phyloP scores from a whole-genome alignment of 2,797 vertebrate genomes.

The Danio albolineatus region DNA sequence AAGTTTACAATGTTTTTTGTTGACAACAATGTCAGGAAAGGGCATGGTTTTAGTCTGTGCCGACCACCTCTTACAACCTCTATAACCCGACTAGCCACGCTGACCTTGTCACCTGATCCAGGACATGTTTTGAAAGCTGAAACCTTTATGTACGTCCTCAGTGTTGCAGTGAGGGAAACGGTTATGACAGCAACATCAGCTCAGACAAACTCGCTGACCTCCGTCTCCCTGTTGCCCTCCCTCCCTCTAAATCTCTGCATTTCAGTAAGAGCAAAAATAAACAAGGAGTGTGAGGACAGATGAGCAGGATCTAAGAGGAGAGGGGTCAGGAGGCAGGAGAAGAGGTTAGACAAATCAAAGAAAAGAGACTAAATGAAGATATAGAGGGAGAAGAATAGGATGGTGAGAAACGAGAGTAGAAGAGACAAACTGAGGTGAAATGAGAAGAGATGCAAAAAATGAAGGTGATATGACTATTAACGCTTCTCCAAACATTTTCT shows the following conservation, averaged over 20 bases:
- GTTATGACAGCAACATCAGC: slow-evolving; percentile 51
- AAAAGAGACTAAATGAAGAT: not conserved
- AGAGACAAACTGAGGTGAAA: not conserved
- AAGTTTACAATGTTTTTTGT: slow-evolving; percentile 13
- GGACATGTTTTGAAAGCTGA: slow-evolving; percentile 56
- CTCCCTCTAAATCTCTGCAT: slow-evolving; percentile 38
- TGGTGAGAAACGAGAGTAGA: not conserved
- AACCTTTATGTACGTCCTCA: slow-evolving; percentile 52
- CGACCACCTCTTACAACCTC: slow-evolving; percentile 27
- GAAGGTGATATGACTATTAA: not conserved
- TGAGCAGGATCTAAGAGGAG: not conserved
- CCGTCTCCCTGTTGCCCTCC: slow-evolving; percentile 19
- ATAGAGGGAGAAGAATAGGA: not conserved
- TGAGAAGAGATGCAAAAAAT: not conserved
- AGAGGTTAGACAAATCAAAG: not conserved
- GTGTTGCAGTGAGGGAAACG: slow-evolving; percentile 49
- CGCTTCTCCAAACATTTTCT: no score
- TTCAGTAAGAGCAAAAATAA: slow-evolving; percentile 42
- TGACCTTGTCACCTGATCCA: slow-evolving; percentile 52
- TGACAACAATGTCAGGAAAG: slow-evolving; percentile 31
- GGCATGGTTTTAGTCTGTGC: not conserved
- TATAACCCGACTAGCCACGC: slow-evolving; percentile 27
- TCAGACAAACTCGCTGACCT: slow-evolving; percentile 59
- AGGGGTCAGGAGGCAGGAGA: not conserved
- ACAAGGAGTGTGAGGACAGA: slow-evolving; percentile 30